These are phyloP conservation scores for Hyla sarda DNA, from an alignment of 2,113 vertebrate species.

Conservation along the genomic window DNA sequence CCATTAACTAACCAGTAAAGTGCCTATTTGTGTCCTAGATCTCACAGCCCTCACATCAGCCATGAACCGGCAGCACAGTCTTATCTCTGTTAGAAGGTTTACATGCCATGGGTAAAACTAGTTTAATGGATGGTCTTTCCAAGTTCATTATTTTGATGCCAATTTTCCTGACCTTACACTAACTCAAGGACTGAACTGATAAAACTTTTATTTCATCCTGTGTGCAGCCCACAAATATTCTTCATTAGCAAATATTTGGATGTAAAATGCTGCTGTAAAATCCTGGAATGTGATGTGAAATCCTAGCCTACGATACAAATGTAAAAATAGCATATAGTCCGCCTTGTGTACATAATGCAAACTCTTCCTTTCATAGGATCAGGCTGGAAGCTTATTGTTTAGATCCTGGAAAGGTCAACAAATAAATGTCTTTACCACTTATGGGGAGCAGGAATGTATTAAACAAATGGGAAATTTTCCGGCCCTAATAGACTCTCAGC, in stretches of 20 bases:
- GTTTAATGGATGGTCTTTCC: slow-evolving; percentile 16
- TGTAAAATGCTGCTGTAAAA: slow-evolving; percentile 67
- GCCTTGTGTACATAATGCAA: slow-evolving; percentile 49
- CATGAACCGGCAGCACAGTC: neutral
- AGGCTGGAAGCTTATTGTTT: slow-evolving; percentile 49
- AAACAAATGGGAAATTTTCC: slow-evolving; percentile 37
- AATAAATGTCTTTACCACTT: slow-evolving; percentile 57
- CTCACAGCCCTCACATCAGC: neutral
- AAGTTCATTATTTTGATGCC: slow-evolving; percentile 60
- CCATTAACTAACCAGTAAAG: no score
- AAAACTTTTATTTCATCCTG: slow-evolving; percentile 71
- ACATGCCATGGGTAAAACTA: no score
- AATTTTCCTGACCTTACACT: slow-evolving; percentile 66
- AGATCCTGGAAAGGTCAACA: slow-evolving; percentile 52
- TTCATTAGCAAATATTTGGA: slow-evolving; percentile 70
- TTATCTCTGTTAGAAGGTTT: neutral
- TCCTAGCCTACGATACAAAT: slow-evolving; percentile 63
- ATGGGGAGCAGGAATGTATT: slow-evolving; percentile 45
- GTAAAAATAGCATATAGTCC: slow-evolving; percentile 59
- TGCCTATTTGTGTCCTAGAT: neutral
- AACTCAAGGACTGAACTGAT: slow-evolving; percentile 68
- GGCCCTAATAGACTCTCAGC: neutral
- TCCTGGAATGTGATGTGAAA: slow-evolving; percentile 68
- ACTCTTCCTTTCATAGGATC: slow-evolving; percentile 62
- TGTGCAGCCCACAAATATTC: slow-evolving; percentile 69